Conservation (phyloP, 2,888 invertebrate genomes). For the Leucozona laternaria region DNA sequence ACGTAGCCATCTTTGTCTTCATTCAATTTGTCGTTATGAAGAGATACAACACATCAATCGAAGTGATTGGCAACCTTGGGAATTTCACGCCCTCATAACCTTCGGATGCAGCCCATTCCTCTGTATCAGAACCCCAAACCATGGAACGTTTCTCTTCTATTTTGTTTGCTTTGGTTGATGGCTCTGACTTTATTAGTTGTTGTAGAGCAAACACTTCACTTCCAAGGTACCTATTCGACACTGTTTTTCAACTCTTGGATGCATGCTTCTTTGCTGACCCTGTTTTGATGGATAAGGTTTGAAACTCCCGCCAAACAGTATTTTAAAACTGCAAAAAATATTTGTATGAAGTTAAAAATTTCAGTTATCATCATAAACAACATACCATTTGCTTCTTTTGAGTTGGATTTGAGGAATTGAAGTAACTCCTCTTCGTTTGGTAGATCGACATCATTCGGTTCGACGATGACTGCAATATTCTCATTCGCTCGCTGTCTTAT, state of each 20-base stretch:
- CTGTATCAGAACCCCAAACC: not conserved
- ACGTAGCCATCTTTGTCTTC: too few species aligned
- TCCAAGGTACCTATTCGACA: not conserved
- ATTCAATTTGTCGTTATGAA: too few species aligned
- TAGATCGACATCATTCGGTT: not conserved
- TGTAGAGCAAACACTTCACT: slow-evolving; percentile 8
- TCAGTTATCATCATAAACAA: not conserved
- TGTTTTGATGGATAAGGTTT: not conserved
- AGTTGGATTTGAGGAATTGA: not conserved
- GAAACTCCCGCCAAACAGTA: not conserved
- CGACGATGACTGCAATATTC: not conserved
- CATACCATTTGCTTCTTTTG: slow-evolving; percentile 14
- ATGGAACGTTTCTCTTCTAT: not conserved
- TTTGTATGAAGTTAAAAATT: not conserved
- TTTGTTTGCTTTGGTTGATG: not conserved
- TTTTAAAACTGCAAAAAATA: slow-evolving; percentile 12
- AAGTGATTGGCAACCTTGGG: too few species aligned
- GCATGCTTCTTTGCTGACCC: not conserved
- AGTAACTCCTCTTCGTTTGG: slow-evolving; percentile 10
- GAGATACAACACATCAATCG: too few species aligned
- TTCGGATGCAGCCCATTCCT: slow-evolving; percentile 10
- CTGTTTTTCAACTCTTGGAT: not conserved
- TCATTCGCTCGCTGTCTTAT: too few species aligned
- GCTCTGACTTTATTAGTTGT: not conserved
- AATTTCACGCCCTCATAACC: not conserved